Evolutionary conservation across 2,888 invertebrate genomes (phyloP).

Genomic region (Ashinkailepas kermadecensis): DNA sequence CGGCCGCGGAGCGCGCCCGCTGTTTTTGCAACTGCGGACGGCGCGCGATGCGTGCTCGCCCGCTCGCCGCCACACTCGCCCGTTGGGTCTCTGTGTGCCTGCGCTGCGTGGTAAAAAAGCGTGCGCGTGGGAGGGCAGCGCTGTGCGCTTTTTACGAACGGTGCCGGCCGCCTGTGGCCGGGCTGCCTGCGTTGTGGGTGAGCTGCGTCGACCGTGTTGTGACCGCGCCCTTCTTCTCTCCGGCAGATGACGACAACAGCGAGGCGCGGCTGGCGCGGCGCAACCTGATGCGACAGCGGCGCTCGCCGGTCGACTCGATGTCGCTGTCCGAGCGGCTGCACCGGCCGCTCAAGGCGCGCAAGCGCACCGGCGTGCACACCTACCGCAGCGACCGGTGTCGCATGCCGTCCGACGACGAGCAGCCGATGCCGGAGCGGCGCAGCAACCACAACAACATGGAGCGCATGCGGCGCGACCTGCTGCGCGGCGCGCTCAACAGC

Average conservation of each 20-base stretch:
- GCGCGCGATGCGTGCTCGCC: neutral
- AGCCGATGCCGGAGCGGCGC: slow-evolving; percentile 16
- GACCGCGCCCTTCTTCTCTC: neutral
- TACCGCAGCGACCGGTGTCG: slow-evolving; percentile 17
- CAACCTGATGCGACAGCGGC: neutral
- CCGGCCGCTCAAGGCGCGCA: slow-evolving; percentile 12
- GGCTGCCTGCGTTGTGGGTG: neutral
- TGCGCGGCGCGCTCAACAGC: slow-evolving; percentile 18
- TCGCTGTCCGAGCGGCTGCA: neutral
- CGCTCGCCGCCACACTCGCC: neutral
- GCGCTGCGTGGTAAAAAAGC: neutral
- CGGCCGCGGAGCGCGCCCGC: neutral
- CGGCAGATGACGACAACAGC: neutral
- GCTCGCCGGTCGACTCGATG: neutral
- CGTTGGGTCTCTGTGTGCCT: neutral
- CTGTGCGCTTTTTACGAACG: neutral
- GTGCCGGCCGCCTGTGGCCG: neutral
- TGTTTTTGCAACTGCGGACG: neutral
- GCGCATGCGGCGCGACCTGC: slow-evolving; percentile 20
- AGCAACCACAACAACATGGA: slow-evolving; percentile 23
- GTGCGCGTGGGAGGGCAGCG: slow-evolving; percentile 4
- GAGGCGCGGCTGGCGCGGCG: neutral
- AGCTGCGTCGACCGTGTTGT: too few relatives aligned
- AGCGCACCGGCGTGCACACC: neutral
- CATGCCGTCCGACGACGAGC: slow-evolving; percentile 1